Conservation (phyloP, 2,888 invertebrate species). For the Cephus spinipes region DNA sequence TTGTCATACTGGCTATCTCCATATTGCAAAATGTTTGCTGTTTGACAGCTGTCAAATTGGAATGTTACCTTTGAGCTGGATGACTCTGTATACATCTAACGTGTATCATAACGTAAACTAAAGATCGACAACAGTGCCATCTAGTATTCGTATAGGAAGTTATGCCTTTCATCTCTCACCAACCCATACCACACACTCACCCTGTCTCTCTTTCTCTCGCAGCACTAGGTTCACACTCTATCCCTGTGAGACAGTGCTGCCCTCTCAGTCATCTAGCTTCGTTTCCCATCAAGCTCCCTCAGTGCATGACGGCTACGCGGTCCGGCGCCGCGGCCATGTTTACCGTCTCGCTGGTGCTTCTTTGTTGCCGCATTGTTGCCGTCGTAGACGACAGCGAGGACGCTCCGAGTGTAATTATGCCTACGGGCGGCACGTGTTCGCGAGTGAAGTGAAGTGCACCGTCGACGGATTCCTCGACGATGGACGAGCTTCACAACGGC, state of each 20-base stretch:
- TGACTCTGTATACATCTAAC: background rate
- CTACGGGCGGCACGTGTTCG: conserved; percentile 27
- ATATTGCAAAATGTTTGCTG: background rate
- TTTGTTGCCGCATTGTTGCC: conserved; percentile 34
- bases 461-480: conserved; percentile 59
- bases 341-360: conserved; percentile 37
- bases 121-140: background rate
- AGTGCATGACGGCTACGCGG: conserved; percentile 49
- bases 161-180: background rate
- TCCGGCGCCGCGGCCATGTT: conserved; percentile 46
- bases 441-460: background rate
- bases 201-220: conserved; percentile 24
- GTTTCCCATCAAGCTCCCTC: conserved; percentile 40
- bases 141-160: background rate
- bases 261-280: background rate
- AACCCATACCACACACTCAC: conserved; percentile 3
- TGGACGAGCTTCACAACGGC: conserved; percentile 79
- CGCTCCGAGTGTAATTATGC: conserved; percentile 34
- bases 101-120: background rate
- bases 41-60: background rate
- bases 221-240: background rate
- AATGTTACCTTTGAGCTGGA: background rate
- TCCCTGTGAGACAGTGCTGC: background rate
- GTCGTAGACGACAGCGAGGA: conserved; percentile 19
- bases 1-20: background rate